phyloP scores from a whole-genome alignment of 2,888 invertebrate species.

The Drosophila kuntzei region DNA sequence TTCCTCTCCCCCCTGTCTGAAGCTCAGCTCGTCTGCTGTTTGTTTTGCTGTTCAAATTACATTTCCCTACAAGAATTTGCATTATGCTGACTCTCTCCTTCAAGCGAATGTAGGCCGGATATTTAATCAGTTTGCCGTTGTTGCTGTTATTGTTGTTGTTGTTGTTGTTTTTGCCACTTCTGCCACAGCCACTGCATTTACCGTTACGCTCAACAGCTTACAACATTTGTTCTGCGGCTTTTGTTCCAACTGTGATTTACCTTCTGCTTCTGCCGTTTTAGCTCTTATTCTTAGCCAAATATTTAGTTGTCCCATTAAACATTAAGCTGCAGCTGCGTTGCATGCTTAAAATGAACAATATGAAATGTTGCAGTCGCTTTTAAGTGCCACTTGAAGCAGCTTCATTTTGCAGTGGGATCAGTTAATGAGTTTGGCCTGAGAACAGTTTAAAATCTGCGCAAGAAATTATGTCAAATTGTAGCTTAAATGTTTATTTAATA shows the following conservation, averaged over 20 bases:
- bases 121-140: constrained; percentile 73
- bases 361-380: not conserved
- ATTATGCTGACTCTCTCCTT: constrained; percentile 55
- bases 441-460: not conserved
- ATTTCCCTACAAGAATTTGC: constrained; percentile 68
- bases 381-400: constrained; percentile 3
- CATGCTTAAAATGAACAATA: constrained; percentile 1
- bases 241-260: constrained; percentile 17
- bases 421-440: not conserved
- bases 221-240: constrained; percentile 53
- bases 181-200: constrained; percentile 34
- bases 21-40: constrained; percentile 52
- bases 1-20: not conserved
- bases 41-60: constrained; percentile 77
- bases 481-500: not conserved
- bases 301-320: constrained; percentile 20
- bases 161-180: not conserved
- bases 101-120: constrained; percentile 69
- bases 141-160: constrained; percentile 30
- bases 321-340: constrained; percentile 8
- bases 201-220: constrained; percentile 45
- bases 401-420: constrained; percentile 2
- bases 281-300: constrained; percentile 20
- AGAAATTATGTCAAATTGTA: not conserved
- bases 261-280: not conserved